Base-by-base conservation (phyloP, 2,113 vertebrate genomes). In the Orientallactaga bullata region DNA sequence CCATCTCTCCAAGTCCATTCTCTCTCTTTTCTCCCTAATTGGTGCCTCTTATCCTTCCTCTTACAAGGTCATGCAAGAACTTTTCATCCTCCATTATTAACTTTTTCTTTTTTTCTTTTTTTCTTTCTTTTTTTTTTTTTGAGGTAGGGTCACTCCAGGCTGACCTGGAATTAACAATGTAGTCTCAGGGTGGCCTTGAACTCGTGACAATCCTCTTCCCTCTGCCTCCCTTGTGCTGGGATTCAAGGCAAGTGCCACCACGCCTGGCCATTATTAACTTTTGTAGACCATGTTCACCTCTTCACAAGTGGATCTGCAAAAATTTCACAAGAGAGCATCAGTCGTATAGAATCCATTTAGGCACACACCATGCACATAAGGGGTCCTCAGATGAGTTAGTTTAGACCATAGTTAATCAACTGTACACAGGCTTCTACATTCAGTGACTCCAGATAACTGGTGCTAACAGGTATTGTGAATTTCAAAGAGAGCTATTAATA, bases 381-480 rank as follows among this genome's bases (percentile, higher is more conserved):
- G 72, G 78, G 17, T 65, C 60, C 73, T 81, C 68, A 77, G 6
- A 58, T 61, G 9, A 87, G 32, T 87, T 78, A n/a, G 9, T 82
- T 95, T 94, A 69, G 21, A 65, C 69, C 51, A 51, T 60, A 28
- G 68, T 89, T 93, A 58, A 68, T 85, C 32, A 83, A 66, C 17
- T 71, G 7, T 58, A 80, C 95, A 37, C 63, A 32, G 28, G 8
- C 77, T 88, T 92, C 66, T 94, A 66, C 39, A 92, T 68, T 35
- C 58, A 18, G 0, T 69, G 68, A 89, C 18, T 80, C 91, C 69
- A 81, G 78, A 60, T 30, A 66, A 26, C 5, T 72, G 63, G n/a
- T 83, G 39, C 15, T 76, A 76, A n/a, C 63, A 6, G 26, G 0
- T 7, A 9, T 39, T 85, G 2, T 91, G 81, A 91, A 12, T 89